Percentiles rank a stretch among this genome's conserved stretches.
phyloP scores from a whole-genome alignment of 2,888 invertebrate genomes.

The Brachyptera putata region DNA sequence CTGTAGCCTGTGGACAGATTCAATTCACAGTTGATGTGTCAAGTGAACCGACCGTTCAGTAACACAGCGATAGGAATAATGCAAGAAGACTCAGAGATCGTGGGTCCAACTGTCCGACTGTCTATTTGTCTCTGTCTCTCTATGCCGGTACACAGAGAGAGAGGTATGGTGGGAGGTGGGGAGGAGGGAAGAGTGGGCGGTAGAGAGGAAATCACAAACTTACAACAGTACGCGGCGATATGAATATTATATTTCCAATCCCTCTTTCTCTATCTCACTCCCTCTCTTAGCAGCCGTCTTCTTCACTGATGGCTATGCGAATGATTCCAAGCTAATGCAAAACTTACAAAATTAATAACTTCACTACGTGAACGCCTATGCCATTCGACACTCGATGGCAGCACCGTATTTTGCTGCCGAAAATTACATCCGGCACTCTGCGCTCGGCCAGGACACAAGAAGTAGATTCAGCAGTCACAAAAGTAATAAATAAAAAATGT shows the following conservation, averaged over 20 bases:
- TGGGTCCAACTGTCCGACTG: constrained; percentile 29
- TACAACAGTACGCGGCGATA: constrained; percentile 26
- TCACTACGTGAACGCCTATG: not conserved
- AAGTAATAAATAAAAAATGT: constrained; percentile 66
- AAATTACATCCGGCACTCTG: constrained; percentile 21
- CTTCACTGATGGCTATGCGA: too few species aligned
- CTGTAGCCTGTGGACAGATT: not conserved
- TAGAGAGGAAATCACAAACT: constrained; percentile 27
- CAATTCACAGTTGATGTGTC: constrained; percentile 15
- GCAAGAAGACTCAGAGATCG: constrained; percentile 11
- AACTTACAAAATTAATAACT: too few species aligned
- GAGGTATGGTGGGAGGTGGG: constrained; percentile 15
- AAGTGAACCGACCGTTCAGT: constrained; percentile 13
- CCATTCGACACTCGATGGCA: not conserved
- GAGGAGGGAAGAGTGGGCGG: constrained; percentile 16
- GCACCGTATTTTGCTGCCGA: constrained; percentile 1
- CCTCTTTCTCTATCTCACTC: not conserved
- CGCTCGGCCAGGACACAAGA: constrained; percentile 13
- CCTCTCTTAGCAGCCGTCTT: too few species aligned
- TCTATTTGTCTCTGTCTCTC: constrained; percentile 26
- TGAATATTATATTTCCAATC: constrained; percentile 17
- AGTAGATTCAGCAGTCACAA: constrained; percentile 55
- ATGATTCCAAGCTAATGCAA: too few species aligned
- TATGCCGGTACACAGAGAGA: constrained; percentile 6
- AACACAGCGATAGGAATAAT: constrained; percentile 16